Evolutionary conservation across 2,113 vertebrate genomes (phyloP).

Genomic region (Eclectus roratus): DNA sequence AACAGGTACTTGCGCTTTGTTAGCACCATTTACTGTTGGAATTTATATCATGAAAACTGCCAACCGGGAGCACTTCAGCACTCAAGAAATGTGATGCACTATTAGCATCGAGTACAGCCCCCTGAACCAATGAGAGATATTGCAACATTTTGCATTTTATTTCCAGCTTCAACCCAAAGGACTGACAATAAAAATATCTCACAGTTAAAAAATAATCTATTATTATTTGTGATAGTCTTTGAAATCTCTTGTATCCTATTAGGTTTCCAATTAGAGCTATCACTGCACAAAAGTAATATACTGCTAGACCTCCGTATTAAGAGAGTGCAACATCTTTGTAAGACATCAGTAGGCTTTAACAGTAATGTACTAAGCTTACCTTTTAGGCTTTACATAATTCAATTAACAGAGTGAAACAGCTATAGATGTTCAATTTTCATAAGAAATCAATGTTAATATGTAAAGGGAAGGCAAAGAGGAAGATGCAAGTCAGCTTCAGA

Average conservation of each 20-base stretch:
- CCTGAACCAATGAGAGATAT: neutral
- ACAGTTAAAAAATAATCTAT: constrained; percentile 1
- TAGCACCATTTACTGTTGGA: constrained; percentile 14
- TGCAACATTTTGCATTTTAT: neutral
- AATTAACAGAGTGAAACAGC: constrained; percentile 18
- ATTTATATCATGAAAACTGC: neutral
- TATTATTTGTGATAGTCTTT: constrained; percentile 18
- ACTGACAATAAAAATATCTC: constrained; percentile 18
- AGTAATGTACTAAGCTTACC: neutral
- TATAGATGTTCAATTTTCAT: constrained; percentile 10
- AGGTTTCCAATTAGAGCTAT: constrained; percentile 30
- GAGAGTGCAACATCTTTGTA: neutral
- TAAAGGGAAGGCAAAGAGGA: constrained; percentile 11
- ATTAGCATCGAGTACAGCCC: neutral
- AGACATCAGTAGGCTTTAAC: constrained; percentile 10
- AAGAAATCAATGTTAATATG: neutral
- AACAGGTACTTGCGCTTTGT: constrained; percentile 35
- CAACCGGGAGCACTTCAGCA: constrained; percentile 21
- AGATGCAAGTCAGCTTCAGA: neutral
- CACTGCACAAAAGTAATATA: neutral
- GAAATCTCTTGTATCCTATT: constrained; percentile 5
- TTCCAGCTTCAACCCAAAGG: constrained; percentile 19
- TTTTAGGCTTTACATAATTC: constrained; percentile 14
- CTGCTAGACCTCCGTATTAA: neutral
- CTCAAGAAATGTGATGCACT: neutral